Evolutionary conservation across 2,113 vertebrate genomes (phyloP), one percentile per base, ranked within the genome.

Genomic region (Sceloporus tristichus): DNA sequence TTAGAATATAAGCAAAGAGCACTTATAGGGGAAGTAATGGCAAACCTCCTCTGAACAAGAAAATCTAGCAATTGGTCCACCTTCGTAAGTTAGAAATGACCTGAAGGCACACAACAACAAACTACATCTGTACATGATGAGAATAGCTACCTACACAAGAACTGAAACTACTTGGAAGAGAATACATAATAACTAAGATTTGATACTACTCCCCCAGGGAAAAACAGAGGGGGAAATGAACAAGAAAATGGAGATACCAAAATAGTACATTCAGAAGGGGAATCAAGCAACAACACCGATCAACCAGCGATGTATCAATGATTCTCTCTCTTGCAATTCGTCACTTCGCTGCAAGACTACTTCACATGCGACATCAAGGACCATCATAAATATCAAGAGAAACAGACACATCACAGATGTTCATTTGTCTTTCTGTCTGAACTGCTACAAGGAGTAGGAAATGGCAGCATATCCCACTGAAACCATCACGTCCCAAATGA

Each of bases 211-310:
- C 82, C 76, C 84, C 80, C 38, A n/a, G 9, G 27, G 93, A 27
- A 62, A 38, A 38, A 25, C 91, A 92, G 92, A 86, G 23, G 2
- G 25, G 62, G 62, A 19, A 42, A 18, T 25, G 54, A 85, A n/a
- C 11, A 53, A 68, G 68, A 4, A 59, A 77, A 56, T 34, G 18
- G 42, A 88, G 90, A 0, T 75, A 89, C 89, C 94, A 88, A 93
- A 94, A 87, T 0, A 90, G 86, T 91, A 92, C 90, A 83, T 92
- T 93, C 86, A 34, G 77, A 93, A 87, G 87, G 87, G 29, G 91
- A 91, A 93, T 92, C 91, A 91, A 88, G 89, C 84, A 76, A 86
- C 18, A 27, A 79, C 1, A 27, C 80, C 79, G 91, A 90, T 91
- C 88, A 93, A 94, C 74, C 82, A 88, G 34, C 40, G 77, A 79